These are phyloP conservation scores for Cacatua alba DNA, from an alignment of 2,113 vertebrate species.

Conservation along the genomic window DNA sequence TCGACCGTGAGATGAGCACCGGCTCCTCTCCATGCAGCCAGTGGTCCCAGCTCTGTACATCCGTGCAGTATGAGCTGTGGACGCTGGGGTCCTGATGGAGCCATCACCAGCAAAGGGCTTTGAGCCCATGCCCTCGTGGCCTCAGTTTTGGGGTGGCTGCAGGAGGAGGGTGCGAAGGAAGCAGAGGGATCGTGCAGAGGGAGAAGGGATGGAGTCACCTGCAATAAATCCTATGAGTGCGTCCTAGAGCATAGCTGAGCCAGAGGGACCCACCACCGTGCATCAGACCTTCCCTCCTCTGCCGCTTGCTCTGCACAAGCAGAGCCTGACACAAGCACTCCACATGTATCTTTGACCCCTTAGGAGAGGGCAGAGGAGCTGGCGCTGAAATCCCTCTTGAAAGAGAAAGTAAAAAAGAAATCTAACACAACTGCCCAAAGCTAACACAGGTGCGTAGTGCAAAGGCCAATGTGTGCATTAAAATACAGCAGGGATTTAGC, in stretches of 20 bases:
- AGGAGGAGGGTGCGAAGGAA: background rate
- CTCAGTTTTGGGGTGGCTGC: background rate
- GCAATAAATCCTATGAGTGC: rapidly evolving
- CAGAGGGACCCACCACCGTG: background rate
- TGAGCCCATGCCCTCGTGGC: background rate
- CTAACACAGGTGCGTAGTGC: background rate
- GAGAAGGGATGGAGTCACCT: background rate
- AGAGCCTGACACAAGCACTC: background rate
- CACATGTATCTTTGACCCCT: rapidly evolving
- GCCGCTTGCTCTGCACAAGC: rapidly evolving
- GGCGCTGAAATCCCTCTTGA: background rate
- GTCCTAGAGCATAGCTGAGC: background rate
- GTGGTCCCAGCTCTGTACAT: background rate
- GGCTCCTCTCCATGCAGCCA: background rate
- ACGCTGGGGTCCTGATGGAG: rapidly evolving
- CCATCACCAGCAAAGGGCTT: rapidly evolving
- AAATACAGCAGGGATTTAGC: background rate
- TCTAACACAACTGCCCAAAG: background rate
- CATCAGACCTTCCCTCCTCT: background rate
- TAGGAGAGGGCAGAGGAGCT: background rate
- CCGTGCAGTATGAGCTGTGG: rapidly evolving
- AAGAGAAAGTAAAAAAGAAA: background rate
- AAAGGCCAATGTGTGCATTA: background rate
- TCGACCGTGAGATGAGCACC: background rate
- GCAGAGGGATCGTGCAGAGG: background rate